Base-by-base conservation (phyloP, 2,888 invertebrate genomes). In the Eilema depressum region DNA sequence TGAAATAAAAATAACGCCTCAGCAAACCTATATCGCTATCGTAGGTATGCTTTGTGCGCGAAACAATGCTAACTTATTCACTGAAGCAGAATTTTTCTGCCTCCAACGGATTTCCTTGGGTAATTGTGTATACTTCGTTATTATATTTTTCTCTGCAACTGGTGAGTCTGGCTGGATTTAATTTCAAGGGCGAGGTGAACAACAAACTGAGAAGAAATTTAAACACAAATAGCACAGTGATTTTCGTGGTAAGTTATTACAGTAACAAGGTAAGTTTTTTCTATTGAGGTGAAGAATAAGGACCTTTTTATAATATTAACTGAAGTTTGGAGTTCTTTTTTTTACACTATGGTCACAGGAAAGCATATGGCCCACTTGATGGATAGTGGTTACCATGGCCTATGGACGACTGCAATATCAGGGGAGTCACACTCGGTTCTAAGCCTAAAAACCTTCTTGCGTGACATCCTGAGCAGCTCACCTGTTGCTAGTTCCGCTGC, bases 31-130 rank as follows among this genome's bases (percentile, higher is more conserved):
- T 20, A 37, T 12, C 12, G n/a, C n/a, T n/a, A 47, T 20, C 47
- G n/a, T 53, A 53, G 53, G 53, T 53, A 53, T 53, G 53, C n/a
- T 53, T 53, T 53, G 53, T 53, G 53, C 20, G n/a, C 20, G 53
- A 53, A 53, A 53, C 53, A 53, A 53, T 53, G 53, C 53, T 53
- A 53, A 53, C 53, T 53, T 53, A 53, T 53, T 53, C 53, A 53
- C 53, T 53, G n/a, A 53, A 53, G 53, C 53, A n/a, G 53, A 53
- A 8, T 53, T 53, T 53, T 53, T 53, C n/a, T 53, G 53, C 53
- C n/a, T 53, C 53, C 53, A 53, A 53, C 53, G 53, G 53, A 53
- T 53, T 53, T 53, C 53, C 53, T 53, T 53, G 53, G 53, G 53
- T 53, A 53, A 53, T 53, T 53, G 53, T 53, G n/a, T 53, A n/a